Base-by-base conservation (phyloP, 2,888 invertebrate genomes). In the Peribatodes rhomboidaria region DNA sequence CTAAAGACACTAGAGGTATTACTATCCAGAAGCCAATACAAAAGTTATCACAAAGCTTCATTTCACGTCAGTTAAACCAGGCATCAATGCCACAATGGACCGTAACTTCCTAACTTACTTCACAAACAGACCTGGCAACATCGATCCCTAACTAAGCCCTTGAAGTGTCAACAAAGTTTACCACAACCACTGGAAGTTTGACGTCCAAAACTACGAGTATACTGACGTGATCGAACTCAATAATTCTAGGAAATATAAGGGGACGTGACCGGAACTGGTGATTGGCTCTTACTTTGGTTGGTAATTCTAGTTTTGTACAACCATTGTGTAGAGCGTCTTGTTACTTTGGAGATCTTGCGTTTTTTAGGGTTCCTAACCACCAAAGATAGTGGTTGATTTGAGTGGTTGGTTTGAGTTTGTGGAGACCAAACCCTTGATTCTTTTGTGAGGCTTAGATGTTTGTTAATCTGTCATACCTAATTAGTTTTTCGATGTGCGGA, bases 161-260 rank as follows among this genome's bases (percentile, higher is more conserved):
- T 65, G 52, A 59, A 63, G 52, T 59, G 56, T 46, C 60, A 47
- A 41, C 56, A 53, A 65, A 65, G 33, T 61, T 60, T 39, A 31
- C 60, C 65, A 46, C 60, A 56, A 61, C 60, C 52, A 41, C 44
- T 39, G 16, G 50, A 65, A 65, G 55, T 65, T 65, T 60, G 55
- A 55, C 55, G 54, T 42, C 55, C 27, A 39, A 52, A 61, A 61
- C 65, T 65, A 56, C 27, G 27, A 27, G 27, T 6, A 6, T 35
- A 59, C 16, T 61, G 56, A 60, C 65, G 65, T 65, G 65, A 65
- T 61, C 56, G 52, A 56, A 65, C 60, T 65, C 16, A 46, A 53
- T 61, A 65, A 65, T 61, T 60, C 60, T 44, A 31, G 37, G 65
- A 61, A 61, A 65, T 61, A 61, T 65, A 60, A 39, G 41, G 63